Percentiles rank a stretch among this genome's conserved stretches.
Conservation (phyloP, 2,113 vertebrate species). For the Melanocharis versteri region DNA sequence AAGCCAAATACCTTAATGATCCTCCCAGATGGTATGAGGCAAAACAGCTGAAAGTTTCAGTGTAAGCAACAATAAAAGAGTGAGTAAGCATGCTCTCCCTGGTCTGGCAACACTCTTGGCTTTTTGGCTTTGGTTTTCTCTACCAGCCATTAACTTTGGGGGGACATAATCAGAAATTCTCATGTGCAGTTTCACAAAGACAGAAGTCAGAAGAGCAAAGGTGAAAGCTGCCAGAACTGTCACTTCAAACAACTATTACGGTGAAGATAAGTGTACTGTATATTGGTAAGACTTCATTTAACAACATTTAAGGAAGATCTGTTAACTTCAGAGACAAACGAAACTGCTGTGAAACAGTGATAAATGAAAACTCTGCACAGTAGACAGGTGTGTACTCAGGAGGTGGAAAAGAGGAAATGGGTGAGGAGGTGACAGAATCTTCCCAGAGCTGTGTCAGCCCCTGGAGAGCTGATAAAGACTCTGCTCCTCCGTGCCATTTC, state of each 20-base stretch:
- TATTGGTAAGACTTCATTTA: neutral
- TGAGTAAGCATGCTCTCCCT: neutral
- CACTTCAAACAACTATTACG: neutral
- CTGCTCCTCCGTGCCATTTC: neutral
- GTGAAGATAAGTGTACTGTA: neutral
- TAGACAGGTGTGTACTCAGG: neutral
- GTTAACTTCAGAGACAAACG: neutral
- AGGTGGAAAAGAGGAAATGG: neutral
- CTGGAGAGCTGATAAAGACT: neutral
- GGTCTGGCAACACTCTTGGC: neutral
- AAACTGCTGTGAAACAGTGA: neutral
- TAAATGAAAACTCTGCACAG: neutral
- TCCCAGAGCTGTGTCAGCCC: neutral
- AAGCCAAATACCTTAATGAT: neutral
- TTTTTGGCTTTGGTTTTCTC: neutral
- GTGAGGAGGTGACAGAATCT: neutral
- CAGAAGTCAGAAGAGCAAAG: neutral
- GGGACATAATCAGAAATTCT: neutral
- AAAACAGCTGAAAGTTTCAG: neutral
- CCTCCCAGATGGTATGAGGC: neutral
- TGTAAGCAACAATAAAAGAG: neutral
- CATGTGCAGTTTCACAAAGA: neutral
- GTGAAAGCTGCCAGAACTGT: neutral
- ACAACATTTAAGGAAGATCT: neutral
- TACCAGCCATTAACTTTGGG: neutral